Evolutionary conservation across 2,888 invertebrate genomes (phyloP), one percentile per base, ranked within the genome.

Genomic region (Pandemis heparana): DNA sequence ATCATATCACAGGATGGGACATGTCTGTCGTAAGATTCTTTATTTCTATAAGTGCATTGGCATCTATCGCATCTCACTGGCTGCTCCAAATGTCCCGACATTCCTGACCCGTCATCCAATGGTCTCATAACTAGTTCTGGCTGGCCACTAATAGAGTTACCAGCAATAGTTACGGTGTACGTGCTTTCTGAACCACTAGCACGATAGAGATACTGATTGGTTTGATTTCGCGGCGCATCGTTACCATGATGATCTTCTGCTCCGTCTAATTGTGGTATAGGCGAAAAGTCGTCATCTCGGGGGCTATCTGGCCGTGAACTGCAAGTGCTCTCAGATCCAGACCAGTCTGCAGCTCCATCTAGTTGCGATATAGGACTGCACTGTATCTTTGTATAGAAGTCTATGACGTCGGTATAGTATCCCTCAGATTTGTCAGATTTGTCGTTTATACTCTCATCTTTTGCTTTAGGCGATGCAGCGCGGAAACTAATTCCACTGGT

Each of bases 51-150:
- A 2, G 97, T 97, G 83, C 98, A 97, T 81, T 97, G 97, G 85
- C 98, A 99, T 77, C 97, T 96, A 79, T 97, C 96, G 88, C 98
- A 99, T 81, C 97, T 97, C 0, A 98, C 98, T 8, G 97, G 97
- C 80, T 96, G 96, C 80, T 97, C 97, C 56, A 95, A 94, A 70
- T 95, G 94, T 63, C 95, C 95, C 51, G 92, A 83, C 61, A 86
- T 84, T 1, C 83, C 84, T 41, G 89, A 83, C 41, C 84, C 86
- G 68, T 94, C 94, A 71, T 93, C 94, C 74, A 94, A 81, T 6
- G 94, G 90, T 71, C 94, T 84, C 92, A 94, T 94, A 0, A 91
- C 91, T 75, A 89, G 83, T 83, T 92, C 95, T 74, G 91, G 91
- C 78, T 91, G 94, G 14, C 95, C 95, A 74, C 89, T 92, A 32